A percentile compares a stretch with the other conserved stretches of the same genome.
phyloP scores from a whole-genome alignment of 2,888 invertebrate species.

The Pycnomerus fuliginosus region DNA sequence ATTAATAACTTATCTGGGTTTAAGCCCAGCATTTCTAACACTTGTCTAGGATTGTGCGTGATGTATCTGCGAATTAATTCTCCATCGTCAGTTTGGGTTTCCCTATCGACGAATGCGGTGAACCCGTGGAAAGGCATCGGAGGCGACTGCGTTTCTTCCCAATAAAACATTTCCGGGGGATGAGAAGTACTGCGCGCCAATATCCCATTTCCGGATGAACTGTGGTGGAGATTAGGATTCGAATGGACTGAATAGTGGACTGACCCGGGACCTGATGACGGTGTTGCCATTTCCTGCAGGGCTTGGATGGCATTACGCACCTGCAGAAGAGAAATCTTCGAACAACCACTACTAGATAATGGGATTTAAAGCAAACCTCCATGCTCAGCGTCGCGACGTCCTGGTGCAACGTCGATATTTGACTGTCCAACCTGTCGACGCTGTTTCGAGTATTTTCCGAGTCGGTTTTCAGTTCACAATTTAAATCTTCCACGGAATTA shows the following conservation, averaged over 20 bases:
- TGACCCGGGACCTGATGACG: slow-evolving; percentile 49
- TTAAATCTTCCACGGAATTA: slow-evolving; percentile 64
- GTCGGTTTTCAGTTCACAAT: slow-evolving; percentile 54
- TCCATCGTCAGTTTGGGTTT: slow-evolving; percentile 61
- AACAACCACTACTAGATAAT: too few relatives aligned
- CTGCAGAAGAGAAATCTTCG: slow-evolving; percentile 49
- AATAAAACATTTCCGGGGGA: slow-evolving; percentile 81
- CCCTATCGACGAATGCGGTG: slow-evolving; percentile 38
- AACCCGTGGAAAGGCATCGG: slow-evolving; percentile 47
- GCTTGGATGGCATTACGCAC: slow-evolving; percentile 82
- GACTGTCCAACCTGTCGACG: slow-evolving; percentile 77
- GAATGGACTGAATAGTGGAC: slow-evolving; percentile 71
- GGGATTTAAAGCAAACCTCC: too few relatives aligned
- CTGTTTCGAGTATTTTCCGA: slow-evolving; percentile 48
- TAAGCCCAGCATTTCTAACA: slow-evolving; percentile 71
- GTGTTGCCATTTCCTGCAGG: slow-evolving; percentile 76
- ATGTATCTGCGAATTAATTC: slow-evolving; percentile 66
- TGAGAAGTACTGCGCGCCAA: slow-evolving; percentile 80
- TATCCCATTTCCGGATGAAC: slow-evolving; percentile 51
- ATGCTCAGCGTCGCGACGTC: slow-evolving; percentile 83
- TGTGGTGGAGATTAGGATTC: slow-evolving; percentile 64
- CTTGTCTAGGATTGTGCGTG: slow-evolving; percentile 70
- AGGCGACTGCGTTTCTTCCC: slow-evolving; percentile 61
- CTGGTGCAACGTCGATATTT: slow-evolving; percentile 79
- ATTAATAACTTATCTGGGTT: slow-evolving; percentile 57